Base-by-base conservation (phyloP, 2,113 vertebrate genomes). In the Zosterops lateralis region DNA sequence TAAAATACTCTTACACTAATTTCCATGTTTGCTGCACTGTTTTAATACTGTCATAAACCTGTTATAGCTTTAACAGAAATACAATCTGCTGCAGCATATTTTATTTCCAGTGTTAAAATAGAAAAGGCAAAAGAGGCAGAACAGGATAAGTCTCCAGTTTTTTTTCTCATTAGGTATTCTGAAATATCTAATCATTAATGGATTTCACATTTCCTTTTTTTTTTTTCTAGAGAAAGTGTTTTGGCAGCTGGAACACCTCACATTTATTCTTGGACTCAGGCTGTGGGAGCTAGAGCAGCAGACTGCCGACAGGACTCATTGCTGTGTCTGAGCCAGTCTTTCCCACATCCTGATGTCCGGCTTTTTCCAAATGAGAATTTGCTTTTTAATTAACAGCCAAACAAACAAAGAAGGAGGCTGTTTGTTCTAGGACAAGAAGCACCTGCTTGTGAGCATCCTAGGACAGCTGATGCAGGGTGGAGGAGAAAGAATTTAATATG, bases 21-120 rank as follows among this genome's bases (percentile, higher is more conserved):
- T 97, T 97, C 85, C 86, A 86, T 84, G 80, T 96, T 95, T 95
- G 91, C 89, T 68, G 84, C 86, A 94, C 72, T n/a, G 25, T 95
- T 97, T 98, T 97, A 98, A 73, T 86, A 73, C 82, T 73, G 57
- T 89, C 94, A 92, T 98, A 98, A 98, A 97, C 82, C 91, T 97
- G 91, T 84, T 97, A 93, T 15, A 65, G 60, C 57, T 96, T 92
- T 92, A 96, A 95, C 82, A 97, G 96, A 98, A 97, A 97, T 97
- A 96, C 47, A 93, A 62, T 95, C 62, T 50, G 22, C 45, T 77
- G 71, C 70, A 90, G 62, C 38, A 44, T 96, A 88, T 96, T 97
- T 97, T 96, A 97, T 97, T 90, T 80, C 89, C 71, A 75, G 12
- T 56, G 12, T 90, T 93, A 85, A 94, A 95, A 85, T 9, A 83